phyloP scores from a whole-genome alignment of 2,797 vertebrate species.

The Esox lucius region DNA sequence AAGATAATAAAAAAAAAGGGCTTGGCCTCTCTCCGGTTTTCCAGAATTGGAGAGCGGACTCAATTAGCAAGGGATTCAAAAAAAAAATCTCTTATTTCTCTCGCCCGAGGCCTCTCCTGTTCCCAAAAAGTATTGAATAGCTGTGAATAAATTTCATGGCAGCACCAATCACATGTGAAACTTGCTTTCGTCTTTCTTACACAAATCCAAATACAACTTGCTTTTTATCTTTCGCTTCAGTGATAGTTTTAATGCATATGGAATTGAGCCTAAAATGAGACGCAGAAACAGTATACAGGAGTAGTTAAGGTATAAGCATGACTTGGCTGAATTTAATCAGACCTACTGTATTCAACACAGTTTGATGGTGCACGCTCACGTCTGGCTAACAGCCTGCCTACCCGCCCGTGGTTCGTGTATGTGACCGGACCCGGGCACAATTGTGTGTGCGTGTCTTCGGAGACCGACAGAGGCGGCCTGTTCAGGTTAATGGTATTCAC shows the following conservation, averaged over 20 bases:
- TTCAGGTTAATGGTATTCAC: conserved; percentile 45
- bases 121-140: conserved; percentile 44
- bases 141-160: conserved; percentile 56
- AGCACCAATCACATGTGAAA: conserved; percentile 50
- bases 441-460: conserved; percentile 2
- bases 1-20: conserved; percentile 46
- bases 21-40: conserved; percentile 31
- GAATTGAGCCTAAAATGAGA: conserved; percentile 42
- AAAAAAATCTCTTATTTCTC: conserved; percentile 52
- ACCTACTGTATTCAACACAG: conserved; percentile 25
- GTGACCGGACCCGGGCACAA: background rate
- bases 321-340: conserved; percentile 50
- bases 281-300: conserved; percentile 48
- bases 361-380: background rate
- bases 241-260: conserved; percentile 48
- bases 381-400: no score
- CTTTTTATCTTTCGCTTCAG: conserved; percentile 33
- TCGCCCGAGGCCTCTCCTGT: conserved; percentile 47
- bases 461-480: conserved; percentile 30
- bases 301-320: conserved; percentile 27
- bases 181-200: conserved; percentile 29
- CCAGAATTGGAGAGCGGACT: conserved; percentile 44
- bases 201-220: conserved; percentile 39
- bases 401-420: no score
- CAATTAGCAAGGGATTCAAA: conserved; percentile 44